Base-by-base conservation (phyloP, 1,140 invertebrate species). In the Neodiprion pinetum region DNA sequence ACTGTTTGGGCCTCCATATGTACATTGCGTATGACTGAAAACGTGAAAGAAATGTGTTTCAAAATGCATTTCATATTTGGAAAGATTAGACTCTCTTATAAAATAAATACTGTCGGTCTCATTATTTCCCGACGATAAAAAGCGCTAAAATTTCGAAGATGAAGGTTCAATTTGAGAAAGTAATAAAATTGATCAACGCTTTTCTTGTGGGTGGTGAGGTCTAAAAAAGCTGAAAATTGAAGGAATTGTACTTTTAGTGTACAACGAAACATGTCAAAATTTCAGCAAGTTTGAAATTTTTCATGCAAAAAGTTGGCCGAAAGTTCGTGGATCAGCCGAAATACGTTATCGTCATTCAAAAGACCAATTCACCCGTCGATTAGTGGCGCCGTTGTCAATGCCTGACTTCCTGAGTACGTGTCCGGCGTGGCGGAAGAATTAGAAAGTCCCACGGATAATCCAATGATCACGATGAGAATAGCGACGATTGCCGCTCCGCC, bases 351-450 rank as follows among this genome's bases (percentile, higher is more conserved):
- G 28, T 40, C 28, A 40, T 40, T 40, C 28, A 40, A 40, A 40
- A 23, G 10, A 71, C 12, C 21, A 14, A 70, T 50, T 81, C 80
- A 86, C 84, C 86, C 85, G 68, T 87, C 86, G 71, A 86, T 82
- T 28, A 87, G 76, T 17, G 85, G 85, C 2, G 76, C 76, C 11
- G 76, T 76, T 53, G 82, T 76, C 0, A 87, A 77, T 14, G 76
- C 79, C 66, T 87, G 83, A 66, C 83, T 80, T 11, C 82, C 83
- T 70, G 81, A 83, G 49, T 81, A 82, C 4, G 23, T 68, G n/a
- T 50, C 71, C 7, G 69, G n/a, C 40, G 23, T 79, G 1, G 61
- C 4, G 12, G 17, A 11, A 5, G 17, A 23, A 23, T 21, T 47
- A 4, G 67, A 69, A 47, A 81, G 53, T 11, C 76, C 81, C 9